These are phyloP conservation scores for Tetramorium bicarinatum DNA, from an alignment of 2,888 invertebrate genomes.

Conservation along the genomic window DNA sequence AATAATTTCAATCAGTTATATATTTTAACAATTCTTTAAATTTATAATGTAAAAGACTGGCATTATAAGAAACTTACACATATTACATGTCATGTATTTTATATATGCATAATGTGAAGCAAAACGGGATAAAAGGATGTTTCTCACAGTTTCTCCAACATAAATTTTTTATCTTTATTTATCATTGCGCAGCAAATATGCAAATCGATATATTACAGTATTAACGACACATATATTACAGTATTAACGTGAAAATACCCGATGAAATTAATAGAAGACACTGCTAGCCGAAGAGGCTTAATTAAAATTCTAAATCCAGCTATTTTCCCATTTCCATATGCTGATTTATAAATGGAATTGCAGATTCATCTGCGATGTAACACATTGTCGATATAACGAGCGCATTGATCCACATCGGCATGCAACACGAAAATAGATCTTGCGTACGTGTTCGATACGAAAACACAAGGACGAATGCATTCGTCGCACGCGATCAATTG, in stretches of 20 bases:
- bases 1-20: background rate
- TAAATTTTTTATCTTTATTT: background rate
- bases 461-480: constrained; percentile 1
- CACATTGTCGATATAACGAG: constrained; percentile 11
- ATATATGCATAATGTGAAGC: background rate
- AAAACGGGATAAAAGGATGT: background rate
- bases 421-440: constrained; percentile 23
- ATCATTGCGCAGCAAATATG: background rate
- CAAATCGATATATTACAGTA: constrained; percentile 9
- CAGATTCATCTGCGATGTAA: constrained; percentile 15
- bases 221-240: constrained; percentile 28
- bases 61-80: background rate
- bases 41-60: background rate
- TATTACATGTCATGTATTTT: background rate
- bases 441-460: constrained; percentile 5
- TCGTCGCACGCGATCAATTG: constrained; percentile 34
- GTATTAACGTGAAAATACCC: constrained; percentile 29
- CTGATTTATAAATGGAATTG: constrained; percentile 37
- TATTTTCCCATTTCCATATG: constrained; percentile 39
- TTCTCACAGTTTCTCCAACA: background rate
- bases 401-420: constrained; percentile 32
- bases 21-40: background rate
- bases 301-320: constrained; percentile 51
- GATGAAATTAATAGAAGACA: constrained; percentile 27
- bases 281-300: background rate